phyloP scores from a whole-genome alignment of 2,113 vertebrate genomes.

The Hyperoodon ampullatus region DNA sequence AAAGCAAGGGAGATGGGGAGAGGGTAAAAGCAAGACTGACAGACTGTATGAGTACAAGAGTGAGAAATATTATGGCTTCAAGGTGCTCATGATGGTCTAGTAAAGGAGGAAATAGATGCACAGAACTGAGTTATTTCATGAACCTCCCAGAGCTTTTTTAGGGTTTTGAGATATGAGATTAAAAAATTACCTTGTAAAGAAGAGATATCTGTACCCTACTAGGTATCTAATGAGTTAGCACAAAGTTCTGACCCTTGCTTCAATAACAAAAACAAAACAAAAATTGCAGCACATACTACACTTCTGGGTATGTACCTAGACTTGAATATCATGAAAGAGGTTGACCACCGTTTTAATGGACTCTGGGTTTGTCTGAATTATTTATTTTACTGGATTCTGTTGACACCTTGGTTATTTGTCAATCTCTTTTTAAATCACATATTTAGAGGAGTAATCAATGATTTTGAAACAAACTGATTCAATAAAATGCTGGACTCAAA shows the following conservation, averaged over 20 bases:
- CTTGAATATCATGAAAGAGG: constrained; percentile 5
- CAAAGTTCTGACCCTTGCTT: constrained; percentile 1
- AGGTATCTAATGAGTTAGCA: neutral
- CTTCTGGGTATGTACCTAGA: neutral
- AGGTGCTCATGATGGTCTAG: neutral
- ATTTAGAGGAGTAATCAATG: neutral
- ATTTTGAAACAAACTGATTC: neutral
- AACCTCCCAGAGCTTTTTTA: neutral
- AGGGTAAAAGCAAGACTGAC: neutral
- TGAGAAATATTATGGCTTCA: neutral
- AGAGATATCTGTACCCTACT: constrained; percentile 14
- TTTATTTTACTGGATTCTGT: neutral
- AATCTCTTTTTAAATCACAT: constrained; percentile 37
- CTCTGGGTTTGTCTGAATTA: neutral
- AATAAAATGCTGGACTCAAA: constrained; percentile 46
- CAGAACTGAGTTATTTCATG: neutral
- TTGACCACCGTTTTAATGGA: neutral
- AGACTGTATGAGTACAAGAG: neutral
- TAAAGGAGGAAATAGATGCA: neutral
- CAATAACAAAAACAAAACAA: neutral
- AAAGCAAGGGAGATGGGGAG: neutral
- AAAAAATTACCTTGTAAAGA: constrained; percentile 27
- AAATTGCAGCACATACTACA: neutral
- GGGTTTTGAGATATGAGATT: neutral
- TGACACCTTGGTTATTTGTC: neutral